Evolutionary conservation across 1,140 invertebrate genomes (phyloP), one percentile per base, ranked within the genome.

Genomic region (Drosophila lacteicornis): DNA sequence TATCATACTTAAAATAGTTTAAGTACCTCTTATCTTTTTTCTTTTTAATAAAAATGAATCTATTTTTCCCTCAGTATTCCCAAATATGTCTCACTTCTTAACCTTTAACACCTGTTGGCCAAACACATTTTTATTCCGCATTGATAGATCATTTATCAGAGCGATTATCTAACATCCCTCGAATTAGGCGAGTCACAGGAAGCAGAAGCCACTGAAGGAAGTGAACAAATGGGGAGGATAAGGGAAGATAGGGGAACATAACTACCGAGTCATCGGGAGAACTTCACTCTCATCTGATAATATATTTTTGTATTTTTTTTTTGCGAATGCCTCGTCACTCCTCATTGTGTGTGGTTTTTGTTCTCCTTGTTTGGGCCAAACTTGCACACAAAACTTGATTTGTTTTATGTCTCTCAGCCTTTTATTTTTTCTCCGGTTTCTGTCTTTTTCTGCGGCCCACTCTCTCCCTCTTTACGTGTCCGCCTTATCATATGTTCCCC

Each of bases 401-500:
- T 77, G 49, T 22, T 77, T 56, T 62, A 40, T 51, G 58, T 45
- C 13, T 47, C n/a, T 36, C 33, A 67, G 51, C n/a, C 47, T 66
- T 42, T 17, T 51, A 36, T 63, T 17, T 30, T 50, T 58, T 11
- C 45, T 22, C 53, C 6, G 7, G 7, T 11, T 33, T 19, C 13
- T 40, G 50, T 7, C 46, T 30, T 65, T 63, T 38, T 56, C 22
- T 36, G 60, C 56, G 58, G 33, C 30, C 15, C 53, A 22, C 36
- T 74, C 40, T 30, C 33, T 59, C 38, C 62, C 66, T 70, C 55
- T 15, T 47, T 70, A 56, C 80, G 74, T 88, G 69, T 68, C 76
- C 75, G 65, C 65, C 73, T 83, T 87, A 88, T 83, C 84, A 83
- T 57, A 67, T 75, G 78, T 84, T 78, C 68, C 69, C 76, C 38